Conservation (phyloP, 2,888 invertebrate species). For the Xanthia togata region DNA sequence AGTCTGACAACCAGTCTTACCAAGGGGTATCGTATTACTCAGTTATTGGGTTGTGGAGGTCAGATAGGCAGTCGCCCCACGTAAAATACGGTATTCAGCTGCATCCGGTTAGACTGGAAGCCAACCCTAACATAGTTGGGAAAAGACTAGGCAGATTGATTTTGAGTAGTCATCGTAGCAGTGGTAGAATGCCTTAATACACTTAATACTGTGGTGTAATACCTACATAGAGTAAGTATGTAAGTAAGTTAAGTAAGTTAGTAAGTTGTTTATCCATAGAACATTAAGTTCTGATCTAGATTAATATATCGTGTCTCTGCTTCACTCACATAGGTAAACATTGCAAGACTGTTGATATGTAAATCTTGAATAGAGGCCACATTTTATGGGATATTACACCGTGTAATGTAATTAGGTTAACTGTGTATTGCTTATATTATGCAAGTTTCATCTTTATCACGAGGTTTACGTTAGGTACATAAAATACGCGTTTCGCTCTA, state of each 20-base stretch:
- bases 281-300: slow-evolving; percentile 43
- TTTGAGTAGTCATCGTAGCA: background rate
- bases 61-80: too few relatives aligned
- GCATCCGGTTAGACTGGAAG: too few relatives aligned
- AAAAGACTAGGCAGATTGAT: too few relatives aligned
- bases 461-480: slow-evolving; percentile 20
- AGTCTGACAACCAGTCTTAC: too few relatives aligned
- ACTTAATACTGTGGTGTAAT: background rate
- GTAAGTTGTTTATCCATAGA: slow-evolving; percentile 5
- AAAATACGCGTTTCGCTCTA: slow-evolving; percentile 33
- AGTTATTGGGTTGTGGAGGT: too few relatives aligned
- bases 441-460: slow-evolving; percentile 42
- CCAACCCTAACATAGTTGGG: too few relatives aligned
- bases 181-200: background rate
- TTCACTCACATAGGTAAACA: background rate
- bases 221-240: too few relatives aligned
- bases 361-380: slow-evolving; percentile 49
- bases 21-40: too few relatives aligned
- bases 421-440: slow-evolving; percentile 55
- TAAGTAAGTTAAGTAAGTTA: too few relatives aligned
- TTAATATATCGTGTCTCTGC: slow-evolving; percentile 25
- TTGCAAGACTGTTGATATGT: slow-evolving; percentile 40
- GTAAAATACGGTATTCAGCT: too few relatives aligned
- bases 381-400: slow-evolving; percentile 49
- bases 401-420: slow-evolving; percentile 62